These are phyloP conservation scores for Porites australiensis DNA, from an alignment of 64 coral and sea anemone species.

Conservation along the genomic window DNA sequence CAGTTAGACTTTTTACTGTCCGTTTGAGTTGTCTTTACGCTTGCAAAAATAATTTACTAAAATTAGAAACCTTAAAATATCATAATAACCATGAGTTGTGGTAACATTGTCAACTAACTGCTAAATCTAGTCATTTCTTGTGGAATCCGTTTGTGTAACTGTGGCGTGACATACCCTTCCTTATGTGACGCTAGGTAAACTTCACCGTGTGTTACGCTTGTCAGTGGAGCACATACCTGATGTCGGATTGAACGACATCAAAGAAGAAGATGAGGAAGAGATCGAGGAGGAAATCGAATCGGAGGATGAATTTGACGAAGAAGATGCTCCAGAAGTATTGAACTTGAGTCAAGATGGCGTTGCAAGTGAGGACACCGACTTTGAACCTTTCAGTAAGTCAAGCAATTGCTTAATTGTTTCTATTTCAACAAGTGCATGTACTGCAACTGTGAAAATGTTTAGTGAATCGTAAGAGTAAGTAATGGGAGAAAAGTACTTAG, in stretches of 20 bases:
- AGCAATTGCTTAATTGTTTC: neutral
- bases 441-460: too few species aligned
- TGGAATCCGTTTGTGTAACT: neutral
- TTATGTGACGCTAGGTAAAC: slow-evolving; percentile 67
- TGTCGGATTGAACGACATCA: slow-evolving; percentile 79
- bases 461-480: too few species aligned
- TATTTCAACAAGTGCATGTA: neutral
- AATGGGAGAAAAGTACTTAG: too few species aligned
- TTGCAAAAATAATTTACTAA: too few species aligned
- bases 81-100: too few species aligned
- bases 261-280: slow-evolving; percentile 79
- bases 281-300: slow-evolving; percentile 39
- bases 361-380: slow-evolving; percentile 84
- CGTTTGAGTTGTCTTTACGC: too few species aligned
- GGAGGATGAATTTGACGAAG: slow-evolving; percentile 50
- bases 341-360: slow-evolving; percentile 70
- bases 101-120: too few species aligned
- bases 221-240: slow-evolving; percentile 89
- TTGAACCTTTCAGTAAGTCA: slow-evolving; percentile 77
- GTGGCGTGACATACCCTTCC: neutral
- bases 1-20: too few species aligned
- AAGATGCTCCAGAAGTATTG: slow-evolving; percentile 24
- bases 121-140: too few species aligned
- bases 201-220: slow-evolving; percentile 87
- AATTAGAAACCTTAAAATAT: too few species aligned